Evolutionary conservation across 2,888 invertebrate genomes (phyloP), one percentile per base, ranked within the genome.

Genomic region (Agrypnus murinus): DNA sequence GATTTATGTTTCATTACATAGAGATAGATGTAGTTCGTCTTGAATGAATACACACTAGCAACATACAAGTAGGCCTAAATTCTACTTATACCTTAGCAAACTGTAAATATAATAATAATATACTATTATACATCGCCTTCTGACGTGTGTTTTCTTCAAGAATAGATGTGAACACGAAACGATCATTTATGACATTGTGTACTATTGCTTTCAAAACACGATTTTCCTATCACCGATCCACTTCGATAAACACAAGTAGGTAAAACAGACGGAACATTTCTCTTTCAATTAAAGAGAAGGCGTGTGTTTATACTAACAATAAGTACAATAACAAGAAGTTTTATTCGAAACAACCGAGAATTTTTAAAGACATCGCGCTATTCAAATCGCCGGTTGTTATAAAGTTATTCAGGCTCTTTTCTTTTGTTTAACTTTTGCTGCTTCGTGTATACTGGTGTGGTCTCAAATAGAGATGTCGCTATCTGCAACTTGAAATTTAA

Each of bases 401-500:
- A 70, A 73, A 73, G 70, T 73, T 73, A 73, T 73, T 73, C 73
- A 48, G 36, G 60, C 62, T 70, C 58, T 67, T 25, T 70, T 57
- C 60, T 73, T 62, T 73, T 70, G 55, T 63, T 55, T 50, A 55
- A 48, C 31, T 38, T 65, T 66, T 65, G 70, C 65, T 53, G 60
- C 64, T 70, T 68, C 67, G 71, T 67, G 72, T 73, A 55, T 67
- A 63, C 75, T 71, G 74, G 75, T 77, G 77, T 77, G 77, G 77
- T 77, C 77, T 75, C 73, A 77, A 77, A 77, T 75, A 77, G 77
- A 77, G 75, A 74, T 74, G 75, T 75, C 71, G 74, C 72, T 72
- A 74, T 74, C 71, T 72, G 40, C 53, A 68, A 58, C 68, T 71
- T 67, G 74, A 77, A 77, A 77, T 77, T 77, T 77, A 77, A 77